phyloP scores from a whole-genome alignment of 2,113 vertebrate species.

The Coracopsis vasa region DNA sequence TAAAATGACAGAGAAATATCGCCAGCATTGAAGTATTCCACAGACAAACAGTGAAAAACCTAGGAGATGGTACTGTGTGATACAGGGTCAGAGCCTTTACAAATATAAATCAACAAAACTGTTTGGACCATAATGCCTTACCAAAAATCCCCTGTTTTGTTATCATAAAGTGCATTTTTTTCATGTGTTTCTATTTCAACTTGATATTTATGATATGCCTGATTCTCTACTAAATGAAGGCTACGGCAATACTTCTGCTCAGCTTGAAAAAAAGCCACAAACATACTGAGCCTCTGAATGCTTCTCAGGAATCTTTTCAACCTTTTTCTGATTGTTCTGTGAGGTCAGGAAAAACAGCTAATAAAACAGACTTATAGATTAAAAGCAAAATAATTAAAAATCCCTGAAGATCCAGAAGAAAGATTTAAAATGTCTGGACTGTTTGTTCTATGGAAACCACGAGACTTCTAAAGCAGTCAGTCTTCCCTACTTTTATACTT shows the following conservation, averaged over 20 bases:
- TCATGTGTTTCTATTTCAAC: not conserved
- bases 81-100: not conserved
- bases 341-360: not conserved
- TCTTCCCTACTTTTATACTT: not conserved
- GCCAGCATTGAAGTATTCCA: not conserved
- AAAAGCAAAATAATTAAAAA: not conserved
- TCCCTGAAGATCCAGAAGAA: not conserved
- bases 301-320: not conserved
- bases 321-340: not conserved
- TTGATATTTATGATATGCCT: not conserved
- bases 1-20: not conserved
- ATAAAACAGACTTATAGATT: not conserved
- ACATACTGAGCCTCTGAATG: accelerated
- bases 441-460: not conserved
- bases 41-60: not conserved
- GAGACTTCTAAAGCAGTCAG: not conserved
- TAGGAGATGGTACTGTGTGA: not conserved
- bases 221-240: not conserved
- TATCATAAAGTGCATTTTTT: not conserved
- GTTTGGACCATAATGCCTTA: not conserved
- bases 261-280: not conserved
- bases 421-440: not conserved
- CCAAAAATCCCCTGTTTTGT: not conserved
- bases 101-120: not conserved
- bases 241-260: not conserved